Evolutionary conservation across 2,888 invertebrate genomes (phyloP), one percentile per base, ranked within the genome.

Genomic region (Ichneumoninae sp.): DNA sequence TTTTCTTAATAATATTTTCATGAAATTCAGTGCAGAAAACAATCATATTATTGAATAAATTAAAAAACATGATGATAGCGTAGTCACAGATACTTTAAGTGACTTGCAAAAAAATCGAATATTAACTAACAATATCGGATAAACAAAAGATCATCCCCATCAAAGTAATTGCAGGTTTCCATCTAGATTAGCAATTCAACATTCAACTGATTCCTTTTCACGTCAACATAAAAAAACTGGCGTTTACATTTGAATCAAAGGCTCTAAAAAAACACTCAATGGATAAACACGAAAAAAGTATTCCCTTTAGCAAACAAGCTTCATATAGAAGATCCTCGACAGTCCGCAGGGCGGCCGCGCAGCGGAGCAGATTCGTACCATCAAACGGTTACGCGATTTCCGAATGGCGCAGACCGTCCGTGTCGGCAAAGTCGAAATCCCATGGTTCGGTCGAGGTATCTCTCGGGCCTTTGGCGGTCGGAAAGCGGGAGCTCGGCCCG

Each of bases 351-450:
- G 16, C 22, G 7, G 26, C 22, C 22, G 30, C 30, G 0, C 4
- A 3, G 63, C 26, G 63, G 26, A 13, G 63, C 63, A 16, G 40
- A 54, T 40, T n/a, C 6, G 60, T 74, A 63, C 75, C 75, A 52
- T 50, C 65, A 36, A 75, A 33, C 65, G 40, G 44, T 44, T 44
- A 10, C 6, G 26, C 3, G 13, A 52, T 13, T 19, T 16, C 6
- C 30, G 36, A 22, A 73, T 22, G n/a, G 33, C 19, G 71, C 7
- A 13, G 5, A 4, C 19, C 1, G 6, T 26, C 13, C 0, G 19
- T 30, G 75, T 75, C 75, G 75, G 65, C 33, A 75, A 75, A 33
- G 33, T 6, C 36, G 75, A 22, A 65, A 33, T 52, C 50, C 2
- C 44, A 19, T n/a, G 26, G 13, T 33, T 63, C 26, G 10, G 8